Conservation (phyloP, 2,797 vertebrate genomes). For the Borostomias antarcticus region DNA sequence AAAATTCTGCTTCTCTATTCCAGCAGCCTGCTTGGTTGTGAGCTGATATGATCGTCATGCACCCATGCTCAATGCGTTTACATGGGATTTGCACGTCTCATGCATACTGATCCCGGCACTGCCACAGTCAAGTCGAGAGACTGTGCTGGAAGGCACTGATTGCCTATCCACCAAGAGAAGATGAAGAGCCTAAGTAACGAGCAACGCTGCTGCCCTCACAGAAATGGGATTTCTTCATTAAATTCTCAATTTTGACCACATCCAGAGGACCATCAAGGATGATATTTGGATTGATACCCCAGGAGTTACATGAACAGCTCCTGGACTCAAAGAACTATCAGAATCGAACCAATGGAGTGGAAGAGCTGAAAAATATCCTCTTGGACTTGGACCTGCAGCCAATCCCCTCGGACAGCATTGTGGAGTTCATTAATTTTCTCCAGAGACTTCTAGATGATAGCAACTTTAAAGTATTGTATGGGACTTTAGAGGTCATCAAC, state of each 20-base stretch:
- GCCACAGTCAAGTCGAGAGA: conserved; percentile 18
- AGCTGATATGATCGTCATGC: background rate
- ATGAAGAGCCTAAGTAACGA: conserved; percentile 57
- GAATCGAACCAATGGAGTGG: conserved; percentile 83
- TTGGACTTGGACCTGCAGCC: conserved; percentile 69
- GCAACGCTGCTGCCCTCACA: conserved; percentile 53
- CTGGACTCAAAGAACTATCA: conserved; percentile 87
- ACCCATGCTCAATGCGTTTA: background rate
- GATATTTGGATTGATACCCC: conserved; percentile 85
- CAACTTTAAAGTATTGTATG: conserved; percentile 86
- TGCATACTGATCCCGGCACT: conserved; percentile 52
- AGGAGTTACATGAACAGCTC: conserved; percentile 84
- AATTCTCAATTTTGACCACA: conserved; percentile 61
- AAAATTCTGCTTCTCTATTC: background rate
- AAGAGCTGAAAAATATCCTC: conserved; percentile 82
- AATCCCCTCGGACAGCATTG: conserved; percentile 69
- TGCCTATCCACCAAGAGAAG: conserved; percentile 54
- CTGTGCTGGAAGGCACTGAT: conserved; percentile 22
- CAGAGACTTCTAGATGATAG: conserved; percentile 81
- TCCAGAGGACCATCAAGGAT: conserved; percentile 61
- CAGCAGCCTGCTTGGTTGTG: background rate
- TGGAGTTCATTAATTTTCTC: conserved; percentile 82
- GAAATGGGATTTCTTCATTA: conserved; percentile 36
- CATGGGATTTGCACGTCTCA: background rate
- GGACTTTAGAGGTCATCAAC: conserved; percentile 83